Evolutionary conservation across 2,888 invertebrate genomes (phyloP).

Genomic region (Tribolium freemani): DNA sequence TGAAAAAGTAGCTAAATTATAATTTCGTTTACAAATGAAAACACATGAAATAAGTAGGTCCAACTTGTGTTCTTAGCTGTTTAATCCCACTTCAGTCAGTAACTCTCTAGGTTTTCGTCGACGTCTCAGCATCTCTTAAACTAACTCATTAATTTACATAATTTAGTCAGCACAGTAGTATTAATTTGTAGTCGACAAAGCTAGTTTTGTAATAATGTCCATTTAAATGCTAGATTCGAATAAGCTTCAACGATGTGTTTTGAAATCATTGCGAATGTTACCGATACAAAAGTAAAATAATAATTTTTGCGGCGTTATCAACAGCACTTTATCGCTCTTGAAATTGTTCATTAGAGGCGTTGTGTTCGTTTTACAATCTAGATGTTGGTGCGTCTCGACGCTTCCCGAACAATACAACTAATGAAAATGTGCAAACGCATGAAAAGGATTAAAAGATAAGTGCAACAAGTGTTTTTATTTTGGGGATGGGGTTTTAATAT

Average conservation of each 20-base stretch:
- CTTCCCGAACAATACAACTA: slow-evolving; percentile 51
- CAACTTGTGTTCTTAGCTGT: neutral
- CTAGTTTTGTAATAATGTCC: slow-evolving; percentile 14
- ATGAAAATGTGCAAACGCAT: slow-evolving; percentile 54
- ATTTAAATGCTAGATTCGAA: slow-evolving; percentile 25
- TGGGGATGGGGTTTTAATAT: slow-evolving; percentile 20
- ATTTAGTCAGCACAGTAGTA: slow-evolving; percentile 40
- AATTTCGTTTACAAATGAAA: too few species aligned
- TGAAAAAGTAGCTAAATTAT: too few species aligned
- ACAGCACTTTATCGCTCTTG: neutral
- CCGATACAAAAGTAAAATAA: neutral
- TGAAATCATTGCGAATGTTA: slow-evolving; percentile 2
- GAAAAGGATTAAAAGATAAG: slow-evolving; percentile 51
- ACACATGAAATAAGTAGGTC: too few species aligned
- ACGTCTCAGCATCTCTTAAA: slow-evolving; percentile 40
- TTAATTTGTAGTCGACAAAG: slow-evolving; percentile 35
- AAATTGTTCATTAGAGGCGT: slow-evolving; percentile 18
- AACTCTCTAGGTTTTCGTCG: neutral
- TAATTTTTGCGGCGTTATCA: slow-evolving; percentile 14
- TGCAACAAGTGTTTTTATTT: slow-evolving; percentile 46
- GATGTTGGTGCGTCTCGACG: slow-evolving; percentile 51
- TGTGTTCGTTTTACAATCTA: slow-evolving; percentile 48
- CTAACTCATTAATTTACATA: slow-evolving; percentile 45
- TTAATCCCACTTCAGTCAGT: slow-evolving; percentile 5
- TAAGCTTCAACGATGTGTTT: slow-evolving; percentile 6